These are phyloP conservation scores for Phycodurus eques DNA, from an alignment of 2,113 vertebrate genomes.

Conservation along the genomic window DNA sequence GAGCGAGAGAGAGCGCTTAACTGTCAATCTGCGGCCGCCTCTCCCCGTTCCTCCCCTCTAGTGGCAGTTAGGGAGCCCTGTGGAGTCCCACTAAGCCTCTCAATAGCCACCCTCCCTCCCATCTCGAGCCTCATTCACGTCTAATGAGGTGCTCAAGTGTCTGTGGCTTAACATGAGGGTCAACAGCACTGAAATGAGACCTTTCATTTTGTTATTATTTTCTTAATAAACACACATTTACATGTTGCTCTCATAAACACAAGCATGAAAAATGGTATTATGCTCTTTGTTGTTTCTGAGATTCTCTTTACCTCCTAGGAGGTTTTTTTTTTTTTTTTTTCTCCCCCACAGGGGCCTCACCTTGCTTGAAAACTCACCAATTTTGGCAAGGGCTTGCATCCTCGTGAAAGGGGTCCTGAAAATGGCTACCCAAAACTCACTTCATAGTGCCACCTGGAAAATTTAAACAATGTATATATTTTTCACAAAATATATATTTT, in stretches of 20 bases:
- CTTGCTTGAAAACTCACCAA: no score
- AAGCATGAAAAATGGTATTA: background rate
- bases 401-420: no score
- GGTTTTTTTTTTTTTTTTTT: background rate
- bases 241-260: background rate
- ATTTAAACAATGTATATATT: no score
- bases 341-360: no score
- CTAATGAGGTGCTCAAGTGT: constrained; percentile 70
- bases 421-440: no score
- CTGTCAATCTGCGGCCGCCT: constrained; percentile 26
- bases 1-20: constrained; percentile 13
- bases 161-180: constrained; percentile 62
- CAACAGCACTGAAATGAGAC: constrained; percentile 46
- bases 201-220: constrained; percentile 30
- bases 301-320: background rate
- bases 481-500: no score
- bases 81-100: constrained; percentile 63
- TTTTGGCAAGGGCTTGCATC: no score
- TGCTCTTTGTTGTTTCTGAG: background rate
- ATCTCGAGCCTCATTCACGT: constrained; percentile 66
- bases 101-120: constrained; percentile 60
- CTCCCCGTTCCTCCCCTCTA: constrained; percentile 48
- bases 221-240: constrained; percentile 1
- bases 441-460: no score
- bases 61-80: constrained; percentile 64